Percentiles rank a stretch among this genome's conserved stretches.
phyloP scores from a whole-genome alignment of 2,113 vertebrate species.

The Silurus asotus region DNA sequence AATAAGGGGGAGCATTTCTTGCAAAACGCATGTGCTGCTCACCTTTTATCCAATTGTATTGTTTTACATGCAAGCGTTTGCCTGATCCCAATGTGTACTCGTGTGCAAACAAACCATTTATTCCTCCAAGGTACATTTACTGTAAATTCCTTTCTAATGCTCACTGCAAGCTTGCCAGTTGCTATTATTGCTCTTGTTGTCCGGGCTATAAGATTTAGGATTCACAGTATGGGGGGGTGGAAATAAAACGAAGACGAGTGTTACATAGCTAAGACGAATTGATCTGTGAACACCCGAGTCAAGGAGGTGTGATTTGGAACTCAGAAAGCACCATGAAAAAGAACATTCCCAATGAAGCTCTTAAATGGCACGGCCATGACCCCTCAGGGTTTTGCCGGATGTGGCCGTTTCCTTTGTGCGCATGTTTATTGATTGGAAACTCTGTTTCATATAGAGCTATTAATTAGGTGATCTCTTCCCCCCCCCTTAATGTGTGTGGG shows the following conservation, averaged over 20 bases:
- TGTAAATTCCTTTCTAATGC: background rate
- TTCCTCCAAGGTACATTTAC: background rate
- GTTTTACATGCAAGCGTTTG: background rate
- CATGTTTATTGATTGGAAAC: background rate
- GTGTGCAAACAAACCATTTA: background rate
- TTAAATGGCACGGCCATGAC: background rate
- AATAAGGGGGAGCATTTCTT: background rate
- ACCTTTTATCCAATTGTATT: background rate
- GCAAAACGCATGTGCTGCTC: background rate
- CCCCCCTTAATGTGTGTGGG: background rate
- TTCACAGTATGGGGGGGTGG: background rate
- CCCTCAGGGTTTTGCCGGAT: background rate
- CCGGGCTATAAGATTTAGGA: conserved; percentile 17
- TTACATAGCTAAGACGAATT: background rate
- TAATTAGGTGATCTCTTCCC: background rate
- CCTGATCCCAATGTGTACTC: background rate
- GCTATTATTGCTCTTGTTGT: background rate
- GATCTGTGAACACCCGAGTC: conserved; percentile 18
- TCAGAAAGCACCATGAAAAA: background rate
- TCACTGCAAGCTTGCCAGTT: background rate
- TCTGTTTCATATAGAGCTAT: background rate
- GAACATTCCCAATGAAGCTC: conserved; percentile 1
- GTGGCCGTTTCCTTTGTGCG: background rate
- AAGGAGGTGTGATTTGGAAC: conserved; percentile 5
- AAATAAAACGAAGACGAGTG: background rate